Evolutionary conservation across 2,797 vertebrate genomes (phyloP), one percentile per base, ranked within the genome.

Genomic region (Aldrovandia affinis): DNA sequence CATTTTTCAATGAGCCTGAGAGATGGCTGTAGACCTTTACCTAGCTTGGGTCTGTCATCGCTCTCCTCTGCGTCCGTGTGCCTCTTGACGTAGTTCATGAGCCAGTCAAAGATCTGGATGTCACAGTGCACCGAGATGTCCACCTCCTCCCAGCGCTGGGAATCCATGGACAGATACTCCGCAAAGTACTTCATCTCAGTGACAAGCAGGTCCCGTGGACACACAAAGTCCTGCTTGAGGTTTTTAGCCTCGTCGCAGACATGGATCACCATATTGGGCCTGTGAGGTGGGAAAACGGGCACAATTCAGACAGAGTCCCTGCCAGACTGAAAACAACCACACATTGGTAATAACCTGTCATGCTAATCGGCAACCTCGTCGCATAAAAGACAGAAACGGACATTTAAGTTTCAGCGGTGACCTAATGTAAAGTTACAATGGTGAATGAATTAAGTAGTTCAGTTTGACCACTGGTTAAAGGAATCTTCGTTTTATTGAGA

Each of bases 121-220:
- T 99, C 98, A 54, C 98, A 99, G 93, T 99, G 98, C 81, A 99
- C 98, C 0, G 98, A 99, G 88, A 99, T 99, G 94, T 99, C 98
- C 91, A 99, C 97, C 88, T 99, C 98, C 80, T 99, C 98, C 98
- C 98, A 99, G 88, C 97, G 94, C 94, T 99, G 98, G 12, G 97
- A 88, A 84, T 98, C 98, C 91, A 97, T 94, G 0, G 98, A 96
- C 82, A 99, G 92, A 90, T 99, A 99, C 91, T 99, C 98, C 3
- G 97, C 97, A 86, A 99, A 99, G 92, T 99, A 99, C 83, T 97
- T 97, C 98, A 99, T 99, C 94, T 99, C 98, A 36, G 97, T 97
- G 63, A 99, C 91, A n/a, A 99, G 92, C 73, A 99, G 96, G 88
- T 99, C 97, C 88, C 98, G 95, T 83, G 97, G 97, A 86, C 98